Evolutionary conservation across 2,113 vertebrate genomes (phyloP), one percentile per base, ranked within the genome.

Genomic region (Tretioscincus oriximinensis): DNA sequence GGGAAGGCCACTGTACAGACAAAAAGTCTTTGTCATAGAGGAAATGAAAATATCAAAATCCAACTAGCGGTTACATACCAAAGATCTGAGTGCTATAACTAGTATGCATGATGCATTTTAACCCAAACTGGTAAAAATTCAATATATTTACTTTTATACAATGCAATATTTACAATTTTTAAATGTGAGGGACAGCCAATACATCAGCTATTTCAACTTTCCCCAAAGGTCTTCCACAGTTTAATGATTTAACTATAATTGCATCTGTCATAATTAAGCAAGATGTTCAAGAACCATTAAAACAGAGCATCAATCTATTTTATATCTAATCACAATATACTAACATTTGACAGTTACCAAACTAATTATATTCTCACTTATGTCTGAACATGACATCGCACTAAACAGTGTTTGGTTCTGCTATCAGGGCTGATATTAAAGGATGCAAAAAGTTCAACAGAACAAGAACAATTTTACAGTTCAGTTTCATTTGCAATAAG

Each of bases 221-320:
- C 12, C 28, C 45, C 31, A 24, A 4, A 63, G n/a, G 16, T 31
- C 61, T 26, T 86, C 83, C 22, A 1, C 3, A 82, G 81, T 14
- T 8, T 0, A 71, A 68, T 9, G 35, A 8, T 82, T 76, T 21
- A 21, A n/a, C 20, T 16, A 76, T 45, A 47, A 54, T 14, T 7
- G 65, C 26, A 75, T 4, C 49, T 81, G 29, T 4, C 16, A 22
- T 66, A 22, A 20, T 29, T 83, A 75, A 81, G 86, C 70, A 87
- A 73, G 87, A 65, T 77, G 60, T 88, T 88, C 41, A 86, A 83
- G 88, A 92, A 82, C 83, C 88, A 89, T 77, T 80, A 14, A 87
- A 61, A 45, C 86, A 84, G 78, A 79, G 71, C 64, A 83, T 78
- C 82, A 85, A 28, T 77, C 7, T 24, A 68, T 78, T 74, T 68